Evolutionary conservation across 1,140 invertebrate genomes (phyloP), one percentile per base, ranked within the genome.

Genomic region (Drosophila erecta): DNA sequence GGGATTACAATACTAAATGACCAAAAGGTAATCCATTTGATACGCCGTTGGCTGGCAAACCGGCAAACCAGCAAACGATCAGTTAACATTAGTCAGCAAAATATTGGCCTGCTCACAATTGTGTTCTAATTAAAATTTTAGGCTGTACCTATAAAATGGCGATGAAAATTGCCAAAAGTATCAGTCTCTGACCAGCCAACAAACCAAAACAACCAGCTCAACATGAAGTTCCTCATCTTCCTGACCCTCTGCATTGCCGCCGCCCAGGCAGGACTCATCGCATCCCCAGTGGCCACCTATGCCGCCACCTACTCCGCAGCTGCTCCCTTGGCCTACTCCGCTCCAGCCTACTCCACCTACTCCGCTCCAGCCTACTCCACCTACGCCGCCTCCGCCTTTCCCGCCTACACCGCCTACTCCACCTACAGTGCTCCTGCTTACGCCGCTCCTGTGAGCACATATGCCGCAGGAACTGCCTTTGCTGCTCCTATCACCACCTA

Each of bases 141-240:
- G n/a, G n/a, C n/a, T n/a, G n/a, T n/a, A n/a, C n/a, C 24, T 27
- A 8, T 27, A 47, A 8, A 33, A 12, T 17, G 8, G n/a, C n/a
- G n/a, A n/a, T n/a, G 47, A 50, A n/a, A 50, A 50, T 17, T 33
- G 47, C 27, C 33, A 50, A 35, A 50, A 50, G 27, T 15, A 51
- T 51, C 49, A 51, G 49, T 51, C 15, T 20, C 30, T 35, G 30
- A 51, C 30, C 10, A 35, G 17, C 30, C 49, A 35, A 35, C 15
- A 35, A 51, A 20, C 49, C 30, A 11, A 35, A 35, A 14, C 30
- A 35, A 51, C 49, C 30, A 51, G 35, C 12, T 35, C 49, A 51
- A 17, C 15, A 51, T 51, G 49, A 51, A 51, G 49, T 51, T 51
- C 49, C 30, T 51, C 49, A 35, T 51, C 15, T 51, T 30, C 15